Base-by-base conservation (phyloP, 1,140 invertebrate species). In the Drosophila sp. region DNA sequence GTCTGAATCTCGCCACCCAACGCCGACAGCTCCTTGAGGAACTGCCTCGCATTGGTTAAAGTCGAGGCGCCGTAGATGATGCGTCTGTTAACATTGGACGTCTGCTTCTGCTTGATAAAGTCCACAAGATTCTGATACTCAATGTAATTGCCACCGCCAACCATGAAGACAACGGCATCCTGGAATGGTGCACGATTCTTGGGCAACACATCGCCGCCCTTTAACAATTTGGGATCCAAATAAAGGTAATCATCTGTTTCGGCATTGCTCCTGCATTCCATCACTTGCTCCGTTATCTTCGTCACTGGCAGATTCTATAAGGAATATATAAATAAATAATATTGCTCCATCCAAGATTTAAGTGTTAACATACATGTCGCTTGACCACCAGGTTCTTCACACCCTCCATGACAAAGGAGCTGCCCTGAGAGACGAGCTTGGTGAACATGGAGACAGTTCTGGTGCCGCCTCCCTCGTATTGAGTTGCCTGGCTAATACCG, bases 361-460 rank as follows among this genome's bases (percentile, higher is more conserved):
- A 1, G 0, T 27, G 1, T 25, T 5, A 13, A 94, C 95, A 95
- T 92, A 97, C 97, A 93, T 99, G 98, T 93, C 97, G 96, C 92
- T 99, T 99, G 6, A 99, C 97, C 32, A 99, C 98, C 67, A 99
- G 94, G 94, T 99, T 99, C 92, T 99, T 99, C 0, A 99, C 99
- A 36, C 99, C 99, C 93, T 99, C 99, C 98, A 99, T 99, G 0
- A 99, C 98, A 93, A 99, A 99, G 46, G 97, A 98, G 1, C 98
- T 99, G 25, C 98, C 98, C 92, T 99, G 98, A 5, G 96, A 97
- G 84, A 99, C 96, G 11, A 99, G 93, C 93, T 99, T 99, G 1
- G 97, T 98, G 93, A 99, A 99, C 98, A 99, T 99, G 77, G 96
- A 97, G 0, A 99, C 97, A 0, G 98, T 99, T 93, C 97, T 98